Conservation (phyloP, 2,888 invertebrate species). For the Sphaerophoria taeniata region DNA sequence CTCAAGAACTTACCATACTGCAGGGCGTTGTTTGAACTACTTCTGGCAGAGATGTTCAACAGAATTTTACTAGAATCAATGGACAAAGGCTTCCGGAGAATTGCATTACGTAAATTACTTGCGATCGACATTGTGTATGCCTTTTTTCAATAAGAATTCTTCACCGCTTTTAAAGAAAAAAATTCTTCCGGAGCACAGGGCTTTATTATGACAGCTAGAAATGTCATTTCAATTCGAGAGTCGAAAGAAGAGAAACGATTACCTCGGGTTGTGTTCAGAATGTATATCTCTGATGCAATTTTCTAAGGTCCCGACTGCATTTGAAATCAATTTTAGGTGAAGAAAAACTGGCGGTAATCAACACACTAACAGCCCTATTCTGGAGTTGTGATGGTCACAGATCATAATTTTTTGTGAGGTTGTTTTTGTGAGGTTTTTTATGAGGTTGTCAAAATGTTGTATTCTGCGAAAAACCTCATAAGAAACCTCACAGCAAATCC, state of each 20-base stretch:
- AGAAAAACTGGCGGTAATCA: too few relatives aligned
- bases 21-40: slow-evolving; percentile 51
- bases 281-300: neutral
- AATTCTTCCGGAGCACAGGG: slow-evolving; percentile 13
- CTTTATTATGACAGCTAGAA: slow-evolving; percentile 54
- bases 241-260: neutral
- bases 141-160: slow-evolving; percentile 43
- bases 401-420: too few relatives aligned
- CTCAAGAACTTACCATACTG: slow-evolving; percentile 65
- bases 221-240: slow-evolving; percentile 26
- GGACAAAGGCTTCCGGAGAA: slow-evolving; percentile 42
- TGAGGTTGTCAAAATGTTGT: too few relatives aligned
- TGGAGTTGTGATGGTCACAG: too few relatives aligned
- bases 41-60: slow-evolving; percentile 32
- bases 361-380: too few relatives aligned
- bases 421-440: too few relatives aligned
- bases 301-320: neutral
- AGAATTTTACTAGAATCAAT: slow-evolving; percentile 38
- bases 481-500: too few relatives aligned
- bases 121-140: slow-evolving; percentile 58
- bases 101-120: slow-evolving; percentile 62
- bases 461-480: too few relatives aligned
- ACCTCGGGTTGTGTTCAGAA: neutral
- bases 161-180: neutral
- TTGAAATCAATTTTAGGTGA: neutral